Conservation (phyloP, 2,888 invertebrate genomes). For the Drosophila pseudotakahashii region DNA sequence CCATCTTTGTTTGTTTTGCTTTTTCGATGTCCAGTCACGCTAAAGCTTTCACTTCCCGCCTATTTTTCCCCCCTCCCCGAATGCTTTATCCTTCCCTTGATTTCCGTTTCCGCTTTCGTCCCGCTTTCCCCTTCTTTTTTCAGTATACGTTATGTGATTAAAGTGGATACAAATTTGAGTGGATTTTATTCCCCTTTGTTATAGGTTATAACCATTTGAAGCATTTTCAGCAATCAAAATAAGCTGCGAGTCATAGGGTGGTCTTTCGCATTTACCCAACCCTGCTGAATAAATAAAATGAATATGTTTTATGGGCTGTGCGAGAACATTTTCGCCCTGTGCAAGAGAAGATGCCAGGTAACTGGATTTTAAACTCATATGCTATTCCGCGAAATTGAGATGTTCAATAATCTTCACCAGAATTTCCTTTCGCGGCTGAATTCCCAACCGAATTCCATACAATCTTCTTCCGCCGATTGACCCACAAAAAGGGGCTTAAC, state of each 20-base stretch:
- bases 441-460: not conserved
- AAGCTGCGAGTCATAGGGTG: not conserved
- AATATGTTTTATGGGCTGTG: not conserved
- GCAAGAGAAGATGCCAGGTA: not conserved
- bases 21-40: constrained; percentile 19
- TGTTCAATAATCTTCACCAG: constrained; percentile 3
- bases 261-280: too few species aligned
- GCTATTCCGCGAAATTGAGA: constrained; percentile 1
- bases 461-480: constrained; percentile 1
- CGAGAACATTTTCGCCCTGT: too few species aligned
- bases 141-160: not conserved
- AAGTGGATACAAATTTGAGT: not conserved
- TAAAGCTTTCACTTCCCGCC: constrained; percentile 22
- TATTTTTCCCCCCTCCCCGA: not conserved
- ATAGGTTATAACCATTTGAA: not conserved
- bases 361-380: not conserved
- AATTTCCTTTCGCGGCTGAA: not conserved
- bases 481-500: constrained; percentile 12
- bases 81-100: not conserved
- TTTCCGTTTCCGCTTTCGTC: not conserved
- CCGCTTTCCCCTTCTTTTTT: not conserved
- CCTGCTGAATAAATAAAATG: not conserved
- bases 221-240: constrained; percentile 7
- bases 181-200: not conserved
- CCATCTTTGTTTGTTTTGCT: constrained; percentile 11